phyloP scores from a whole-genome alignment of 2,888 invertebrate genomes.

The Drosophila suboccidentalis region DNA sequence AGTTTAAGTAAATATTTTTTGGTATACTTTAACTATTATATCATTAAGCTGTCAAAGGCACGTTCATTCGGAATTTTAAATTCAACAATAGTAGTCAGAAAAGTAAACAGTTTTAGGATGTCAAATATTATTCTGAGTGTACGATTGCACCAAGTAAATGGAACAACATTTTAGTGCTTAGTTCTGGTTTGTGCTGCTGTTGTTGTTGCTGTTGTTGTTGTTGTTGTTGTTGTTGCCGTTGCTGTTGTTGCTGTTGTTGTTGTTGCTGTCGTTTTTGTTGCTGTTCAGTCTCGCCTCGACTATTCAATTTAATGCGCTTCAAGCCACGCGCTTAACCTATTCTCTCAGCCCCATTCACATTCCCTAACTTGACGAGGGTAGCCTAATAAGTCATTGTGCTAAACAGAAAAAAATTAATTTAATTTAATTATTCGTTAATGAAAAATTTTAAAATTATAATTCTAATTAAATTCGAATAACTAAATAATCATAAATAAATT shows the following conservation, averaged over 20 bases:
- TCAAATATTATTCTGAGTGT: no score
- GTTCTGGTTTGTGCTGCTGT: slow-evolving; percentile 2
- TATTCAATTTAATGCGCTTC: slow-evolving; percentile 68
- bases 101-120: no score
- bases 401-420: no score
- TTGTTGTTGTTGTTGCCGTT: slow-evolving; percentile 3
- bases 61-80: no score
- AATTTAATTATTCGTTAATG: no score
- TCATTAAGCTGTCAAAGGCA: no score
- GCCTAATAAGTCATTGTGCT: not conserved
- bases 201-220: slow-evolving; percentile 16
- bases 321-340: slow-evolving; percentile 52
- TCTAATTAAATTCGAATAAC: no score
- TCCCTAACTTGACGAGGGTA: not conserved
- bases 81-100: no score
- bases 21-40: no score
- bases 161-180: slow-evolving; percentile 18
- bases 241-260: slow-evolving; percentile 15
- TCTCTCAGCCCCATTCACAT: not conserved
- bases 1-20: no score
- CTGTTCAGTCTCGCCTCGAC: slow-evolving; percentile 36
- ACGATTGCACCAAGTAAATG: not conserved
- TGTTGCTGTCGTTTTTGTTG: slow-evolving; percentile 8
- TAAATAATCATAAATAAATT: no score
- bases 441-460: no score